Evolutionary conservation across 2,113 vertebrate genomes (phyloP).

Genomic region (Oriolus oriolus): DNA sequence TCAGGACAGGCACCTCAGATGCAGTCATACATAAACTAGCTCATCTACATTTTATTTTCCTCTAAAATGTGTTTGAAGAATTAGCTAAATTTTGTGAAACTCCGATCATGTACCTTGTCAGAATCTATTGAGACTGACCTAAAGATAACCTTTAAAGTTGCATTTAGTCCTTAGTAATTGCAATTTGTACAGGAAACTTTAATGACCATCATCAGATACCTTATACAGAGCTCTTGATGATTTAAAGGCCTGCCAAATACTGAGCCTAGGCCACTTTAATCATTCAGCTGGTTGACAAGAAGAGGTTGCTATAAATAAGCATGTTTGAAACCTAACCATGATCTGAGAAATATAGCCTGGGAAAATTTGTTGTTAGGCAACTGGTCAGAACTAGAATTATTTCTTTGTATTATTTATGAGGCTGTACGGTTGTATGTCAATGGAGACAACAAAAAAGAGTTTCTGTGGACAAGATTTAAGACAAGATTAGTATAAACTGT

Average conservation of each 20-base stretch:
- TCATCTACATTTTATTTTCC: background rate
- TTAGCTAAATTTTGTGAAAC: background rate
- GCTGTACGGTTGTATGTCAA: background rate
- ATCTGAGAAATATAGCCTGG: background rate
- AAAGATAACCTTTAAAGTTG: slow-evolving; percentile 15
- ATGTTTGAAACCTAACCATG: background rate
- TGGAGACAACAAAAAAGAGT: background rate
- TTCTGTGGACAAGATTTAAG: background rate
- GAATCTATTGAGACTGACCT: background rate
- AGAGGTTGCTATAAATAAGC: slow-evolving; percentile 8
- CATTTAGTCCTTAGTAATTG: background rate
- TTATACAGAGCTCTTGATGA: background rate
- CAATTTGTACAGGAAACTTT: slow-evolving; percentile 35
- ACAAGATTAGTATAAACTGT: background rate
- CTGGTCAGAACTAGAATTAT: background rate
- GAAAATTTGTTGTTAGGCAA: background rate
- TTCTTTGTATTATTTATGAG: slow-evolving; percentile 4
- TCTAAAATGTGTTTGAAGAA: background rate
- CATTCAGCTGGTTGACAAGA: background rate
- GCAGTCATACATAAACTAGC: background rate
- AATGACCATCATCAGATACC: background rate
- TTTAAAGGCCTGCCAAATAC: slow-evolving; percentile 24
- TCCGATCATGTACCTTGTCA: background rate
- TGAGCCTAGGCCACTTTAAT: background rate
- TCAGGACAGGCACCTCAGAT: background rate